Base-by-base conservation (phyloP, 2,797 vertebrate species). In the Pelodytes ibericus region DNA sequence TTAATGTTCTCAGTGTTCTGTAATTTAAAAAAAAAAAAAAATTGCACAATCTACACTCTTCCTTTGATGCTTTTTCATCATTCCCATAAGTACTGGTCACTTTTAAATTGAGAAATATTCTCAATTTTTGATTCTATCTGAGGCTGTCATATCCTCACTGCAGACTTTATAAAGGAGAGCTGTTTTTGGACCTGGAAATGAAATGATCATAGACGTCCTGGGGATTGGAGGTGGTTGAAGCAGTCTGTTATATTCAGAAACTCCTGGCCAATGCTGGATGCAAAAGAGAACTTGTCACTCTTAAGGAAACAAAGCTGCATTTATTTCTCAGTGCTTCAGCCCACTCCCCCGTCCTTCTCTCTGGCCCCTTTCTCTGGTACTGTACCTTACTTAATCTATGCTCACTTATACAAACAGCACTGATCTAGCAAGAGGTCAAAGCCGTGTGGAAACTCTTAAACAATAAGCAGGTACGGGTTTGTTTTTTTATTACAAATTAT, bases 271-370 rank as follows among this genome's bases (percentile, higher is more conserved):
- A 60, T 16, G 20, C 53, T 65, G 75, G 68, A 60, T 65, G 62
- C 26, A 65, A 65, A 25, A 30, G 16, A 72, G 51, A 71, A 66
- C 24, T 60, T 78, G 69, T 67, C 62, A 72, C 62, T 61, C 13
- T 53, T 51, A 66, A 53, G 25, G 67, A 77, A 78, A 78, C 75
- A 78, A 72, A 78, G 75, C 61, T 67, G 63, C 69, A 67, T 78
- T 78, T 66, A 67, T 78, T 20, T 27, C n/a, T 39, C 41, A 16
- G 31, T 56, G 60, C 63, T 41, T 31, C 61, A 67, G 25, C 61
- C 41, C 53, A 56, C 60, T 57, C 67, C n/a, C 51, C 62, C 24
- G 53, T 41, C 49, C 51, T 51, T 29, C 27, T 71, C 36, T 49
- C 22, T 65, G 59, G 39, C 69, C 69, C 44, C 69, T 39, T n/a